Percentiles rank a stretch among this genome's conserved stretches.
Conservation (phyloP, 92 coral and sea anemone genomes). For the Heliopora coerulea region DNA sequence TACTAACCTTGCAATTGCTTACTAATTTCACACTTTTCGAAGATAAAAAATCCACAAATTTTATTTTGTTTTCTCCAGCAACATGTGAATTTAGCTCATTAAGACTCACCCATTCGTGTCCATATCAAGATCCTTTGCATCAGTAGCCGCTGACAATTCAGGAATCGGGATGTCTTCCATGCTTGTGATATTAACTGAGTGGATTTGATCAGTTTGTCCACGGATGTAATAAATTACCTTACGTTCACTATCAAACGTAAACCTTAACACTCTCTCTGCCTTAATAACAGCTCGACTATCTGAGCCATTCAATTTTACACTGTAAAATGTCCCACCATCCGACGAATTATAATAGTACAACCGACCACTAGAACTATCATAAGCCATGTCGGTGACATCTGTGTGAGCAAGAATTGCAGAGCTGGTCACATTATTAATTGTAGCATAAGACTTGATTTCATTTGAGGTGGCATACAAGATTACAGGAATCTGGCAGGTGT, state of each 20-base stretch:
- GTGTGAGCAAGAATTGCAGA: neutral
- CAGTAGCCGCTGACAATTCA: neutral
- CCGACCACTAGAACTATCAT: slow-evolving; percentile 8
- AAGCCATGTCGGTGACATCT: neutral
- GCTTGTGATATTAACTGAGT: neutral
- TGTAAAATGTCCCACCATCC: neutral
- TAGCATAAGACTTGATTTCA: neutral
- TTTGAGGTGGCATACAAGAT: neutral
- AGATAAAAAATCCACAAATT: too few relatives aligned
- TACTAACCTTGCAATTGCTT: too few relatives aligned
- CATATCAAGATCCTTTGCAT: slow-evolving; percentile 10
- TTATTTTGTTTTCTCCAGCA: too few relatives aligned
- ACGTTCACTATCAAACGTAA: slow-evolving; percentile 15
- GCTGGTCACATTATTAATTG: neutral
- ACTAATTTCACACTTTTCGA: too few relatives aligned
- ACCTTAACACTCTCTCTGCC: neutral
- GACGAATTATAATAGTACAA: slow-evolving; percentile 15
- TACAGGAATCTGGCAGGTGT: slow-evolving; percentile 4
- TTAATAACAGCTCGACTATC: neutral
- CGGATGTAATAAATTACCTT: slow-evolving; percentile 15
- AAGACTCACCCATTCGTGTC: slow-evolving; percentile 16
- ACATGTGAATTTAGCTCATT: too few relatives aligned
- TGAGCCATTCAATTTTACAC: slow-evolving; percentile 14
- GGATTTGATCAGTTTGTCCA: neutral
- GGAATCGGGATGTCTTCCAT: neutral